These are phyloP conservation scores for Drosophila kanekoi DNA, from an alignment of 2,888 invertebrate genomes.

Conservation along the genomic window DNA sequence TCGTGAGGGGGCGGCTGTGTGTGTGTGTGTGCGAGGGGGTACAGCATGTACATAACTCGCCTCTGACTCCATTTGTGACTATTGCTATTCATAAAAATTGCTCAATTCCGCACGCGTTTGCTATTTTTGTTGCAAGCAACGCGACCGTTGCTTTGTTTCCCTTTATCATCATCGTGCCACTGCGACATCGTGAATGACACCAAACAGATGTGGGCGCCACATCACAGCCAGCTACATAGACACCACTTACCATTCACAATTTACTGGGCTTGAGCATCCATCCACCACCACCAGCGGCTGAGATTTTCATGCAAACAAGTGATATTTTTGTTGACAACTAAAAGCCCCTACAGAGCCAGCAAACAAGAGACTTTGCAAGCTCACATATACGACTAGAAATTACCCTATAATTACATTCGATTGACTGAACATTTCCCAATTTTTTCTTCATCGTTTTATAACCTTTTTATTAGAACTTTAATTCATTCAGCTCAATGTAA, in stretches of 20 bases:
- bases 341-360: constrained; percentile 38
- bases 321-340: constrained; percentile 81
- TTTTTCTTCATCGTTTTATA: no score
- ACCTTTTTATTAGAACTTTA: no score
- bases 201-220: constrained; percentile 55
- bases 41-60: constrained; percentile 3
- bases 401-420: constrained; percentile 4
- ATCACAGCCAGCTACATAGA: constrained; percentile 6
- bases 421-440: no score
- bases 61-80: constrained; percentile 60
- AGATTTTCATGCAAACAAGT: constrained; percentile 75
- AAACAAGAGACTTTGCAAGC: constrained; percentile 21
- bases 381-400: not conserved
- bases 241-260: constrained; percentile 21
- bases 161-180: constrained; percentile 54
- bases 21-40: not conserved
- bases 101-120: constrained; percentile 78
- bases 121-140: constrained; percentile 65
- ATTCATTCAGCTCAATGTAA: no score
- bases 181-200: constrained; percentile 57
- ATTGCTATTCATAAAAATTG: constrained; percentile 82
- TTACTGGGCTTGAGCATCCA: constrained; percentile 11
- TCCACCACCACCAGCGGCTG: constrained; percentile 24
- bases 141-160: constrained; percentile 55
- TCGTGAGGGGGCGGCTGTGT: not conserved